Conservation (phyloP, 2,888 invertebrate genomes). For the Strigamia maritima region DNA sequence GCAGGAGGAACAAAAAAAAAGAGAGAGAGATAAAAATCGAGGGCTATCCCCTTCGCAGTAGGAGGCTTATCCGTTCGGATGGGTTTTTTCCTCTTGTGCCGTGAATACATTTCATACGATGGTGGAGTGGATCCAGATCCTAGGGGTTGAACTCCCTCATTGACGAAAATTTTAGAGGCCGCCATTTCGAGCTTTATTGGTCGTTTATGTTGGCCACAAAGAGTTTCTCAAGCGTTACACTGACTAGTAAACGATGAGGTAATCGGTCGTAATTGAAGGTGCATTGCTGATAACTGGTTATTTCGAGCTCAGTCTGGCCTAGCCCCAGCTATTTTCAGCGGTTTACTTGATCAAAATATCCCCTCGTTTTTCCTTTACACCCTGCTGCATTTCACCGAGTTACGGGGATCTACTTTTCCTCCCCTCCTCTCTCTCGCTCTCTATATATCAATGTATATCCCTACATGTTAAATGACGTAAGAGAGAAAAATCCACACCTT, state of each 20-base stretch:
- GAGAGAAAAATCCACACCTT: background rate
- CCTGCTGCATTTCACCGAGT: background rate
- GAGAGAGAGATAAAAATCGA: background rate
- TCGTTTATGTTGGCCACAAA: constrained; percentile 40
- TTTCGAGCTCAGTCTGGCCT: background rate
- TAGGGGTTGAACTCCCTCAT: constrained; percentile 35
- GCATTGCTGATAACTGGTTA: constrained; percentile 37
- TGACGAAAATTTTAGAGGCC: constrained; percentile 39
- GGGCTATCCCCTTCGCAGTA: constrained; percentile 27
- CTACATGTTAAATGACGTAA: constrained; percentile 8
- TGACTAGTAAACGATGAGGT: constrained; percentile 39
- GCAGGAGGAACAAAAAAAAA: background rate
- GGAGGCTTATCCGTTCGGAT: constrained; percentile 14
- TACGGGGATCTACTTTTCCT: background rate
- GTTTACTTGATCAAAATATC: constrained; percentile 11
- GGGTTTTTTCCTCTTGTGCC: constrained; percentile 2
- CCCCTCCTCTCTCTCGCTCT: background rate
- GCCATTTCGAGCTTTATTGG: constrained; percentile 38
- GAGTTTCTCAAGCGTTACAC: constrained; percentile 39
- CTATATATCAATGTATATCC: background rate
- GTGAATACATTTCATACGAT: background rate
- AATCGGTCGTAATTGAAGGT: constrained; percentile 39
- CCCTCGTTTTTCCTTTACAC: constrained; percentile 11
- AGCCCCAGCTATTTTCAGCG: background rate
- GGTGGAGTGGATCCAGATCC: constrained; percentile 18